Percentiles rank a stretch among this genome's conserved stretches.
phyloP scores from a whole-genome alignment of 1,140 invertebrate genomes.

The Bathynomus jamesi region DNA sequence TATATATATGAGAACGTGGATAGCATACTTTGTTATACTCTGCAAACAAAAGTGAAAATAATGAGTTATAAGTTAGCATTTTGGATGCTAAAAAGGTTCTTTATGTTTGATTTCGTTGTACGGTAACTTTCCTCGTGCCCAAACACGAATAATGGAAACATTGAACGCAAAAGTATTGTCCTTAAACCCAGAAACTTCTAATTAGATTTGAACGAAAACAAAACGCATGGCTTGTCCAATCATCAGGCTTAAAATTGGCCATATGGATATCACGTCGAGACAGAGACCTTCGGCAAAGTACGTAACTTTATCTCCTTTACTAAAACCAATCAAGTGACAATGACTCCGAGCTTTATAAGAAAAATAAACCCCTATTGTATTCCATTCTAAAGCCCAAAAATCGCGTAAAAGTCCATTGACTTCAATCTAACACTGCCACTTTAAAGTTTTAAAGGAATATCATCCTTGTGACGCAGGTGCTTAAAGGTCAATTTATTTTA shows the following conservation, averaged over 20 bases:
- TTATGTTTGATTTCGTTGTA: too few species aligned
- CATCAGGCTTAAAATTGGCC: conserved; percentile 1
- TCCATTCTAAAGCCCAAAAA: not conserved
- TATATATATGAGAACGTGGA: conserved; percentile 4
- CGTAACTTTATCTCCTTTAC: not conserved
- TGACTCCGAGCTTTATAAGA: not conserved
- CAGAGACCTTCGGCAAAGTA: not conserved
- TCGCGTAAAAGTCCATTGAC: not conserved
- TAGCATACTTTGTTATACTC: too few species aligned
- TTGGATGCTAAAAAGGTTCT: too few species aligned
- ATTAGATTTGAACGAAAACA: not conserved
- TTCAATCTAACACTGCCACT: not conserved
- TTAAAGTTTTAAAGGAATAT: not conserved
- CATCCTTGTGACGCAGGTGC: not conserved
- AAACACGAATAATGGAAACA: too few species aligned
- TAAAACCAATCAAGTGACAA: not conserved
- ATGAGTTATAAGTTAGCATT: too few species aligned
- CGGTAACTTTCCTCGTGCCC: too few species aligned
- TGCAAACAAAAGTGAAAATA: too few species aligned
- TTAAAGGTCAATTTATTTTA: not conserved
- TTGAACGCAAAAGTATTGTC: too few species aligned
- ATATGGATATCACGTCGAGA: not conserved
- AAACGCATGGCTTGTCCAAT: not conserved
- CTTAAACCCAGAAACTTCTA: not conserved
- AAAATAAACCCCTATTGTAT: not conserved